Evolutionary conservation across 1,140 invertebrate species (phyloP), one percentile per base, ranked within the genome.

Genomic region (Papilio aristodemus): DNA sequence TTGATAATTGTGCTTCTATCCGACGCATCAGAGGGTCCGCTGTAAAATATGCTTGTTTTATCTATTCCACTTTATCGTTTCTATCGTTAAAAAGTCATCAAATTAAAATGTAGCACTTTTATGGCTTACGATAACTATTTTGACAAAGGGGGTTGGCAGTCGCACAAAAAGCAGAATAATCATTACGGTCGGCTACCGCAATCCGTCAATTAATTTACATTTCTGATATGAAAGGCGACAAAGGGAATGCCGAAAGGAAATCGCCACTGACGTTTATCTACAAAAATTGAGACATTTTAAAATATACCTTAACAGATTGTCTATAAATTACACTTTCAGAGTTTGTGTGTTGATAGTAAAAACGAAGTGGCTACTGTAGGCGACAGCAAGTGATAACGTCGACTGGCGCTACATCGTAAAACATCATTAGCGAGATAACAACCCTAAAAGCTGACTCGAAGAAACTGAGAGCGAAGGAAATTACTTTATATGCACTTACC

Each of bases 361-460:
- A 74, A 73, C 74, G 80, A 76, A 78, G 72, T 83, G 75, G 86
- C 87, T 87, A 90, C 87, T 75, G 87, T 87, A 86, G 84, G 82
- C 86, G 85, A 85, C 84, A 78, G 77, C 60, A 37, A 75, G 76
- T 78, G 86, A 89, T 89, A 89, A 87, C 78, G 75, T 69, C 46
- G 77, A 81, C 79, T 81, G 78, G 74, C 82, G 82, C 70, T 77
- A 78, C 81, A 82, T 87, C 86, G 85, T 90, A 89, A 88, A 90
- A 89, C 84, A 90, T 90, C 87, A 87, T 89, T 89, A 89, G 88
- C 81, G 81, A 88, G 87, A 89, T 89, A 90, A 89, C 87, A 69
- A 73, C 72, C 86, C 85, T 87, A 88, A 90, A 83, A 89, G 83
- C 77, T 80, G 76, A 76, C 79, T 87, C 83, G 75, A 82, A 77